Conservation (phyloP, 2,797 vertebrate genomes). For the Pantherophis alleghaniensis region DNA sequence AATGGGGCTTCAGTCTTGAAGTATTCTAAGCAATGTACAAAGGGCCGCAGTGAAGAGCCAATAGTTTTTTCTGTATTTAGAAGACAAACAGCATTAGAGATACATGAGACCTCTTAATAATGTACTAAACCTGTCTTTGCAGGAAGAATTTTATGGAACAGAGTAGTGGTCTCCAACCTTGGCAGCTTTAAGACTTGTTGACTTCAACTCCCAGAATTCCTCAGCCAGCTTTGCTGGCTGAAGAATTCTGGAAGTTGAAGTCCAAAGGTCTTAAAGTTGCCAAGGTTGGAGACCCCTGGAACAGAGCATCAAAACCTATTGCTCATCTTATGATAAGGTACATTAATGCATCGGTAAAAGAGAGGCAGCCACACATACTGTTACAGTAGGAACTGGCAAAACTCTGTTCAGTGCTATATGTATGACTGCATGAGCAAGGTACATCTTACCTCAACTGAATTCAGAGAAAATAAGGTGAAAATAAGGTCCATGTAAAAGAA, state of each 20-base stretch:
- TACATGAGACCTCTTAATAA: background rate
- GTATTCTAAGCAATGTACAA: background rate
- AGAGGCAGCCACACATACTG: background rate
- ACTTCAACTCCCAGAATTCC: too few species aligned
- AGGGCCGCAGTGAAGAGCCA: background rate
- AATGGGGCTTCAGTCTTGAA: background rate
- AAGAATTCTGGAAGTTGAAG: too few species aligned
- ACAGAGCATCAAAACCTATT: background rate
- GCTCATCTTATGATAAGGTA: background rate
- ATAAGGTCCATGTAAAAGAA: constrained; percentile 9
- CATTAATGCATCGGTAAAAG: background rate
- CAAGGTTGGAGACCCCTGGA: too few species aligned
- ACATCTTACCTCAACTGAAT: background rate
- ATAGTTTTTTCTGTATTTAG: background rate
- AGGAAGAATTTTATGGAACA: background rate
- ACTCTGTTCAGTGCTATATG: background rate
- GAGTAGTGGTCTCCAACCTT: background rate
- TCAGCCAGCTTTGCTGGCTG: too few species aligned
- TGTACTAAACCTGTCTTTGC: background rate
- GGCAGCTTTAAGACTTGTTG: too few species aligned
- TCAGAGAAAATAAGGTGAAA: constrained; percentile 13
- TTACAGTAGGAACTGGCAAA: background rate
- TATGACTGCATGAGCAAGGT: background rate
- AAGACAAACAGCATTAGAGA: background rate
- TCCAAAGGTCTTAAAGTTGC: too few species aligned